Conservation (phyloP, 2,113 vertebrate species). For the Scortum barcoo region DNA sequence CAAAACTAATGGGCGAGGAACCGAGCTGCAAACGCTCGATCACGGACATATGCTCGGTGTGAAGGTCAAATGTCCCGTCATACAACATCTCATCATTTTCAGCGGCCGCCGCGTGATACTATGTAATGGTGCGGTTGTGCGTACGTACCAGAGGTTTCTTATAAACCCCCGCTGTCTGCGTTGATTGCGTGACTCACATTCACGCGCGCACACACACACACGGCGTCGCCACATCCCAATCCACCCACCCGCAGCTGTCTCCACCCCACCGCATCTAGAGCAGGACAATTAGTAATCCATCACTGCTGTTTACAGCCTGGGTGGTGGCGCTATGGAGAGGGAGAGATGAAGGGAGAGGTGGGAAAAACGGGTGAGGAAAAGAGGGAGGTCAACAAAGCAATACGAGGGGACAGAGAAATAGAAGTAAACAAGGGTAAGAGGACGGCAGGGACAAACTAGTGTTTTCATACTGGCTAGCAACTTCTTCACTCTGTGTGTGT, state of each 20-base stretch:
- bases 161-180: constrained; percentile 14
- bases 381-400: constrained; percentile 13
- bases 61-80: constrained; percentile 64
- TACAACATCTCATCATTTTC: constrained; percentile 8
- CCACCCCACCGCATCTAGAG: constrained; percentile 64
- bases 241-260: constrained; percentile 61
- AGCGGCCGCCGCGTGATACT: background rate
- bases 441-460: constrained; percentile 49
- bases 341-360: background rate
- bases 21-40: constrained; percentile 59
- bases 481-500: constrained; percentile 27
- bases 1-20: constrained; percentile 66
- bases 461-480: constrained; percentile 24
- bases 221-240: constrained; percentile 26
- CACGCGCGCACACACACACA: background rate
- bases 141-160: background rate
- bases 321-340: constrained; percentile 47
- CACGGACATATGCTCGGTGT: constrained; percentile 46
- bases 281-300: constrained; percentile 77
- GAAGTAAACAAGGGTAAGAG: constrained; percentile 60
- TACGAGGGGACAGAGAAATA: constrained; percentile 30
- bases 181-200: constrained; percentile 37
- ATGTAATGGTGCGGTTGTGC: background rate
- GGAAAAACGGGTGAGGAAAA: constrained; percentile 4
- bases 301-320: constrained; percentile 74